These are phyloP conservation scores for Ormyrus rosae DNA, from an alignment of 2,888 invertebrate genomes.

Conservation along the genomic window DNA sequence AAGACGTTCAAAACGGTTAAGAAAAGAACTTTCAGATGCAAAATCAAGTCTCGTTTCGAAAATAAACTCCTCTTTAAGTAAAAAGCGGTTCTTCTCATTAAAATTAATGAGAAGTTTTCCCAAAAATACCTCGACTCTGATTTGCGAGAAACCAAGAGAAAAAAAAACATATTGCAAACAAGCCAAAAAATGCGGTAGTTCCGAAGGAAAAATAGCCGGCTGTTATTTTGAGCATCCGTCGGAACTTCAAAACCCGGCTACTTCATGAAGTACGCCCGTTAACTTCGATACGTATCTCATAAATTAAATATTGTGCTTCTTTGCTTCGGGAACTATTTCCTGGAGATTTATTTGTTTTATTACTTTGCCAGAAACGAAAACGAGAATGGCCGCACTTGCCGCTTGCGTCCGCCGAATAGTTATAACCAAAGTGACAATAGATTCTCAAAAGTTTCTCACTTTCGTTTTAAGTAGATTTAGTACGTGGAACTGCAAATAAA, in stretches of 20 bases:
- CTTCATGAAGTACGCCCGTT: constrained; percentile 25
- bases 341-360: constrained; percentile 37
- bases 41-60: too few species aligned
- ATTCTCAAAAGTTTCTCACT: constrained; percentile 24
- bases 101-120: too few species aligned
- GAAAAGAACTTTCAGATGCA: too few species aligned
- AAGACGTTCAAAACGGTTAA: too few species aligned
- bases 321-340: constrained; percentile 22
- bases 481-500: too few species aligned
- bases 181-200: constrained; percentile 4
- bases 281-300: constrained; percentile 38
- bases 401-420: neutral
- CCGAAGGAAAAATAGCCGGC: neutral
- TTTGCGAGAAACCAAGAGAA: constrained; percentile 4
- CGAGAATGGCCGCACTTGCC: constrained; percentile 11
- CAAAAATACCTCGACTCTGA: neutral
- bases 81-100: too few species aligned
- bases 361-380: neutral
- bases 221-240: constrained; percentile 4
- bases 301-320: constrained; percentile 44
- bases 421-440: constrained; percentile 13
- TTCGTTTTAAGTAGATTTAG: constrained; percentile 11
- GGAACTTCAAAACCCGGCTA: constrained; percentile 28
- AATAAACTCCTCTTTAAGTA: too few species aligned
- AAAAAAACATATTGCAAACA: neutral